phyloP scores from a whole-genome alignment of 2,888 invertebrate genomes.

The Acronicta psi region DNA sequence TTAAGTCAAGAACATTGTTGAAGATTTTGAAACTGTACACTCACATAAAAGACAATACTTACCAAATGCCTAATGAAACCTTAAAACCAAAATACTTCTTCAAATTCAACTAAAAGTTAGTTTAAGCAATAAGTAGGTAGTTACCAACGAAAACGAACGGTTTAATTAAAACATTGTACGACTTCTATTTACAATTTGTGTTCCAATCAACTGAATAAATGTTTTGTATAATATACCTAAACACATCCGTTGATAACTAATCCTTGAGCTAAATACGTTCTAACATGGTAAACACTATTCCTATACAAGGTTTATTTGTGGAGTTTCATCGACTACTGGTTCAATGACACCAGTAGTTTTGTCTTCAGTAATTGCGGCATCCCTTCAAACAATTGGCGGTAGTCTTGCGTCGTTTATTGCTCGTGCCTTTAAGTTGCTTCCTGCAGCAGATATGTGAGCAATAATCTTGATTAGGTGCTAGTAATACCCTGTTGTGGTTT shows the following conservation, averaged over 20 bases:
- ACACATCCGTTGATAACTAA: slow-evolving; percentile 48
- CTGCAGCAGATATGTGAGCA: slow-evolving; percentile 20
- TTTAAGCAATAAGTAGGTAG: not conserved
- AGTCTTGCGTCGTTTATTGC: slow-evolving; percentile 21
- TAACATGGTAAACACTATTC: slow-evolving; percentile 59
- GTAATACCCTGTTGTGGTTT: slow-evolving; percentile 7
- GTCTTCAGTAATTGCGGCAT: slow-evolving; percentile 64
- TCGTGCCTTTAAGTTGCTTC: slow-evolving; percentile 32
- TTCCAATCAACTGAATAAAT: slow-evolving; percentile 49
- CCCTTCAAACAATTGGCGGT: slow-evolving; percentile 60
- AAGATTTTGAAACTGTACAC: not conserved
- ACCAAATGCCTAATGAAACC: too few relatives aligned
- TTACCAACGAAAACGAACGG: slow-evolving; percentile 4
- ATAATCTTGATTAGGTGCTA: slow-evolving; percentile 22
- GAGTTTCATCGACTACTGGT: slow-evolving; percentile 57
- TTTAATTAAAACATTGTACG: slow-evolving; percentile 19
- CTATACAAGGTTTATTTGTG: slow-evolving; percentile 58
- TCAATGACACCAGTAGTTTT: slow-evolving; percentile 71
- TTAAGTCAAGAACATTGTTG: too few relatives aligned
- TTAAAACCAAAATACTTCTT: too few relatives aligned
- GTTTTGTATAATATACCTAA: slow-evolving; percentile 56
- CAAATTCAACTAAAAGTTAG: not conserved
- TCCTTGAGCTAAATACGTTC: slow-evolving; percentile 66
- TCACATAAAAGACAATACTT: too few relatives aligned
- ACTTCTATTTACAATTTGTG: slow-evolving; percentile 27